Evolutionary conservation across 2,888 invertebrate species (phyloP).

Genomic region (Micropterix aruncella): DNA sequence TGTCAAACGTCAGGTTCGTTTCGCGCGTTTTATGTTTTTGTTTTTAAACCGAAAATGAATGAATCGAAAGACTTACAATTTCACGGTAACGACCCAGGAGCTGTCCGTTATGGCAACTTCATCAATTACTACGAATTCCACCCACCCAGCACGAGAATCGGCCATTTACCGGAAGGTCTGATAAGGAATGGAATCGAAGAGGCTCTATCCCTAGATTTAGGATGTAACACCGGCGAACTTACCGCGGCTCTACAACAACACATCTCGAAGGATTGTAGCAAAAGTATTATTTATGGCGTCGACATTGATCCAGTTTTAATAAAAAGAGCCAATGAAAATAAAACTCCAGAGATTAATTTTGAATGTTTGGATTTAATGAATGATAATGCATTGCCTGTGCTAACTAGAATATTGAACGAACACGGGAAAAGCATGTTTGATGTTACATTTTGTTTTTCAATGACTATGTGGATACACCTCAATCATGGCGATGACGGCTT

Average conservation of each 20-base stretch:
- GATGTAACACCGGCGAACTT: slow-evolving; percentile 72
- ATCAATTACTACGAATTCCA: slow-evolving; percentile 80
- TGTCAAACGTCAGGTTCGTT: too few relatives aligned
- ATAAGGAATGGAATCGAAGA: slow-evolving; percentile 18
- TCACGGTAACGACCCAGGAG: slow-evolving; percentile 54
- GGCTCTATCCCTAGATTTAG: slow-evolving; percentile 52
- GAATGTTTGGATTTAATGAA: slow-evolving; percentile 45
- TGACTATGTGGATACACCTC: slow-evolving; percentile 85
- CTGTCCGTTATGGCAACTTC: slow-evolving; percentile 69
- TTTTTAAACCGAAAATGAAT: too few relatives aligned
- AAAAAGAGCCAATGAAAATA: slow-evolving; percentile 44
- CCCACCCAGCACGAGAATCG: slow-evolving; percentile 50
- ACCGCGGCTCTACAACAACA: slow-evolving; percentile 43
- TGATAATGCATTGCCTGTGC: slow-evolving; percentile 18
- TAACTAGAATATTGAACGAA: slow-evolving; percentile 32
- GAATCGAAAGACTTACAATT: slow-evolving; percentile 23
- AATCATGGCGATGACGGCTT: slow-evolving; percentile 69
- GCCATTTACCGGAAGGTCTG: slow-evolving; percentile 40
- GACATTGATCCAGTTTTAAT: slow-evolving; percentile 64
- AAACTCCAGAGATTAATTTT: slow-evolving; percentile 36
- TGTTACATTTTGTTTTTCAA: slow-evolving; percentile 64
- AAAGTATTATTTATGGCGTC: slow-evolving; percentile 36
- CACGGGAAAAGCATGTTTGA: slow-evolving; percentile 40
- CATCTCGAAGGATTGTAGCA: slow-evolving; percentile 26
- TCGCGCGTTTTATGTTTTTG: too few relatives aligned